A percentile compares a stretch with the other conserved stretches of the same genome.
Evolutionary conservation across 2,888 invertebrate genomes (phyloP).

Genomic region (Leptinotarsa peninsularis): DNA sequence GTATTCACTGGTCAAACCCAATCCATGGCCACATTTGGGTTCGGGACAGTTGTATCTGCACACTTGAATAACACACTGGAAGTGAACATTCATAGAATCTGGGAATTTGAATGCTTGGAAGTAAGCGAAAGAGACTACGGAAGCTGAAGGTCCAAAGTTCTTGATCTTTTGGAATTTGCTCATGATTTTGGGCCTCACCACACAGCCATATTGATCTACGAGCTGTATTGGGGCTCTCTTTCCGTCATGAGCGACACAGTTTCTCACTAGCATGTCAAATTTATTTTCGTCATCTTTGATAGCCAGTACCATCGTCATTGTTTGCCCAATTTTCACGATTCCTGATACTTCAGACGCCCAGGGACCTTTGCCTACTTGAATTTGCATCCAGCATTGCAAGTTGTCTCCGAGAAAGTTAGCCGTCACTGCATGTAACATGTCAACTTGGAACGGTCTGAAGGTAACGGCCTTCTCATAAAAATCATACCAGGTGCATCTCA

Average conservation of each 20-base stretch:
- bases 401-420: conserved; percentile 96
- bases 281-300: conserved; percentile 96
- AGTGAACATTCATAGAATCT: conserved; percentile 96
- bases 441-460: conserved; percentile 95
- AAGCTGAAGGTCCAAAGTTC: conserved; percentile 94
- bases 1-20: conserved; percentile 73
- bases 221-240: conserved; percentile 93
- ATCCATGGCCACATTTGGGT: conserved; percentile 82
- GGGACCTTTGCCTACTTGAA: conserved; percentile 95
- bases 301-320: conserved; percentile 96
- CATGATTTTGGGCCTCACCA: conserved; percentile 94
- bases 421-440: conserved; percentile 94
- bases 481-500: conserved; percentile 96
- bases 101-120: conserved; percentile 98
- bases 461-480: conserved; percentile 96
- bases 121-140: conserved; percentile 93
- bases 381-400: conserved; percentile 97
- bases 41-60: conserved; percentile 94
- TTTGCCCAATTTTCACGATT: conserved; percentile 95
- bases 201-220: conserved; percentile 93
- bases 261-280: conserved; percentile 94
- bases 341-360: conserved; percentile 98
- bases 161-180: conserved; percentile 95
- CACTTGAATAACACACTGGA: conserved; percentile 96
- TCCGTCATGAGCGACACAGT: conserved; percentile 95